phyloP scores from a whole-genome alignment of 2,113 vertebrate species.

The Pedionomus torquatus region DNA sequence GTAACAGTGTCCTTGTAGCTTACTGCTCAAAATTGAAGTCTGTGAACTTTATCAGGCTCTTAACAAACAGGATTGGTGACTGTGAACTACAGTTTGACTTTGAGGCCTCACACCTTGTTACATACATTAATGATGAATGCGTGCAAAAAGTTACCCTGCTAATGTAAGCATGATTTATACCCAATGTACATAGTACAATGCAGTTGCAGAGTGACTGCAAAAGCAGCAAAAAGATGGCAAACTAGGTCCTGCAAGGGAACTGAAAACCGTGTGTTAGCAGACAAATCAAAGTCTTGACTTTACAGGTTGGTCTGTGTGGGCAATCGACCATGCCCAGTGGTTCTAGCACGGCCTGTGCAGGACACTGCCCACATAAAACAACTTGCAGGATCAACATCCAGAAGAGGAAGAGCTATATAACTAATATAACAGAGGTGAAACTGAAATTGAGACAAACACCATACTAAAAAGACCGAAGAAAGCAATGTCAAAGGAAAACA shows the following conservation, averaged over 20 bases:
- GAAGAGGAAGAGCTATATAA: not conserved
- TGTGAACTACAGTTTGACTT: not conserved
- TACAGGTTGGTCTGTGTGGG: not conserved
- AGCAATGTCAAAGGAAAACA: not conserved
- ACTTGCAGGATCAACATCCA: not conserved
- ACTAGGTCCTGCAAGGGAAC: not conserved
- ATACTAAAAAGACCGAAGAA: not conserved
- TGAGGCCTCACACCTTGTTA: not conserved
- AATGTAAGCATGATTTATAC: not conserved
- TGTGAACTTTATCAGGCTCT: not conserved
- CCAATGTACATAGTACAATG: not conserved
- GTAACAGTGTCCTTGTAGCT: not conserved
- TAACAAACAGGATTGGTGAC: not conserved
- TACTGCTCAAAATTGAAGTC: not conserved
- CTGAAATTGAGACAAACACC: not conserved
- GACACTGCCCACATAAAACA: not conserved
- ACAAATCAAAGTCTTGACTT: not conserved
- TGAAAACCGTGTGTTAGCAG: not conserved
- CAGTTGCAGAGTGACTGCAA: not conserved
- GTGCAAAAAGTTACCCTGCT: not conserved
- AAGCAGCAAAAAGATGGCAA: not conserved
- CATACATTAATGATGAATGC: accelerated
- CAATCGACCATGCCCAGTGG: not conserved
- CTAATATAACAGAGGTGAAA: not conserved
- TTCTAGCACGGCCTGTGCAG: not conserved